These are phyloP conservation scores for Zonotrichia leucophrys DNA, from an alignment of 2,113 vertebrate genomes.

Conservation along the genomic window DNA sequence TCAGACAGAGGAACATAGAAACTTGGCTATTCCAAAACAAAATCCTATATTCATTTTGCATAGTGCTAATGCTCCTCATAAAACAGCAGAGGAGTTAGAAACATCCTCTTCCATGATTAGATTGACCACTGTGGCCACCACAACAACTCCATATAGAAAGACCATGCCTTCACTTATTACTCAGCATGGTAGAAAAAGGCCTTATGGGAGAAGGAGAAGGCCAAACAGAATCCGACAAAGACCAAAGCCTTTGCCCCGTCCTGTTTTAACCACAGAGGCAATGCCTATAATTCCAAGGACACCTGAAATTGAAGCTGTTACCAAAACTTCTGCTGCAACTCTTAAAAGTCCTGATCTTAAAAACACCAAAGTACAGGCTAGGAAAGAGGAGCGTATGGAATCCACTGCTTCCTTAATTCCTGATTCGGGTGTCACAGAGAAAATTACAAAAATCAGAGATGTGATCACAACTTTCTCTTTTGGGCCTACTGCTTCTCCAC, in stretches of 20 bases:
- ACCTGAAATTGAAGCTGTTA: background rate
- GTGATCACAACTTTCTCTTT: background rate
- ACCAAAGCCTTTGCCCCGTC: background rate
- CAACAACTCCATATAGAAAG: background rate
- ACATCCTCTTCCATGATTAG: background rate
- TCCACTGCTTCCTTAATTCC: background rate
- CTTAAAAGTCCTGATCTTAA: background rate
- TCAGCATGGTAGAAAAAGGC: conserved; percentile 67
- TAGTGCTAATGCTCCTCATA: background rate
- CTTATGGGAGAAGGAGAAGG: conserved; percentile 71
- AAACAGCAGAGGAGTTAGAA: background rate
- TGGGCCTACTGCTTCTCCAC: background rate
- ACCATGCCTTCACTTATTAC: conserved; percentile 9
- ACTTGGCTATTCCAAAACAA: background rate
- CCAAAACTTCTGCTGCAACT: background rate
- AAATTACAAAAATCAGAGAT: background rate
- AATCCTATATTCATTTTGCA: background rate
- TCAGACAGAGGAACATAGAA: background rate
- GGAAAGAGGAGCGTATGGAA: background rate
- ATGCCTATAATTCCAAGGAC: background rate
- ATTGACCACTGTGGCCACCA: background rate
- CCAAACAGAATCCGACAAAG: conserved; percentile 74
- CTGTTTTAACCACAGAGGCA: background rate
- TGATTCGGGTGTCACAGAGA: background rate
- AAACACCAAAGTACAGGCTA: background rate